Evolutionary conservation across 2,888 invertebrate species (phyloP).

Genomic region (Oxystoma pomonae): DNA sequence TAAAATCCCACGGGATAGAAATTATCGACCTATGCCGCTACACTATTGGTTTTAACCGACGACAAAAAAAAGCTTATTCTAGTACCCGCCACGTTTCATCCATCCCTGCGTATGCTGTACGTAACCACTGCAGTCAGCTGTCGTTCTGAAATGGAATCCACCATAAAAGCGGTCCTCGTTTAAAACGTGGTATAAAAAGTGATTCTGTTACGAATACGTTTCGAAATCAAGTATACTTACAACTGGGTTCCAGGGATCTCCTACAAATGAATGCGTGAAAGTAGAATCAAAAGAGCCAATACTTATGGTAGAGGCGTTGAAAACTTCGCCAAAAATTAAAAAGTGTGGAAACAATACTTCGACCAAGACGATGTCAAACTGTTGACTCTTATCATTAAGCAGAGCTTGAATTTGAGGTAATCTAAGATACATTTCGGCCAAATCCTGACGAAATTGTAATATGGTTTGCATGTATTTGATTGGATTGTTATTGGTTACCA

Average conservation of each 20-base stretch:
- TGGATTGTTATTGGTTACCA: not conserved
- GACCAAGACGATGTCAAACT: conserved; percentile 34
- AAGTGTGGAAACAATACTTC: conserved; percentile 25
- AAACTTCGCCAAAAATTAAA: conserved; percentile 30
- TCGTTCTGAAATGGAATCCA: too few species aligned
- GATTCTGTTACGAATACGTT: too few species aligned
- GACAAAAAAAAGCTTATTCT: too few species aligned
- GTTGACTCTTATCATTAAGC: conserved; percentile 17
- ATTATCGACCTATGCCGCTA: too few species aligned
- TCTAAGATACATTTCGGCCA: not conserved
- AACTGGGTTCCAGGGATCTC: conserved; percentile 27
- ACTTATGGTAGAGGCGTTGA: conserved; percentile 29
- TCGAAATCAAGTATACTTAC: too few species aligned
- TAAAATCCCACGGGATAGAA: too few species aligned
- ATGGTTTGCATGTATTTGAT: not conserved
- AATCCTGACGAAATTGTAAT: not conserved
- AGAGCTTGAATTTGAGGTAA: not conserved
- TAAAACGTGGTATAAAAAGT: too few species aligned
- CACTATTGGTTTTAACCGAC: too few species aligned
- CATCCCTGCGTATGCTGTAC: too few species aligned
- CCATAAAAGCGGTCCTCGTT: too few species aligned
- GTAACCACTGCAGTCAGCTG: too few species aligned
- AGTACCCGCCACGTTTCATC: too few species aligned
- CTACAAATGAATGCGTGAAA: conserved; percentile 23
- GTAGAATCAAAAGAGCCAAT: conserved; percentile 25